Evolutionary conservation across 2,888 invertebrate genomes (phyloP).

Genomic region (Scaptomyza tumidula): DNA sequence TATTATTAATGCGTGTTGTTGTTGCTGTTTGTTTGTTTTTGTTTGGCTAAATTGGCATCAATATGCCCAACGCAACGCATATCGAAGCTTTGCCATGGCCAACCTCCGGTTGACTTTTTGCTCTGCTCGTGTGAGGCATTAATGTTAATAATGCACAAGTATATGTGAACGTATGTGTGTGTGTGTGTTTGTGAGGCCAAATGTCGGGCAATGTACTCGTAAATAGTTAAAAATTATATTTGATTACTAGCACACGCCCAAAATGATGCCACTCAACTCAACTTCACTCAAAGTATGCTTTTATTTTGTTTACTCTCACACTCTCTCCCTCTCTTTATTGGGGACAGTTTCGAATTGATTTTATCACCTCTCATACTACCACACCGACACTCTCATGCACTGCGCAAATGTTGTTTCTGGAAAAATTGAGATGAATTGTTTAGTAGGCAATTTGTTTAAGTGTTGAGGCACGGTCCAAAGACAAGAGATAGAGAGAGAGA

Average conservation of each 20-base stretch:
- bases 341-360: conserved; percentile 62
- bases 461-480: conserved; percentile 40
- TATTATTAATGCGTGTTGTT: conserved; percentile 64
- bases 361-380: conserved; percentile 17
- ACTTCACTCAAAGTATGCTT: background rate
- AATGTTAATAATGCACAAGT: conserved; percentile 69
- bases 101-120: conserved; percentile 32
- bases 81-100: conserved; percentile 35
- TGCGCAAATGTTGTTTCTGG: conserved; percentile 26
- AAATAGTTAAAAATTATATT: conserved; percentile 81
- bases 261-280: conserved; percentile 22
- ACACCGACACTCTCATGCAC: background rate
- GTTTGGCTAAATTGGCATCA: conserved; percentile 58
- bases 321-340: background rate
- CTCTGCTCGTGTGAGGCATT: conserved; percentile 64
- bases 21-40: conserved; percentile 35
- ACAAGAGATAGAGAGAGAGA: background rate
- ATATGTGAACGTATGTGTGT: conserved; percentile 14
- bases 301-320: background rate
- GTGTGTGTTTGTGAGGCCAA: conserved; percentile 24
- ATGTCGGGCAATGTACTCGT: conserved; percentile 69
- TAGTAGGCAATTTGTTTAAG: conserved; percentile 74
- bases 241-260: conserved; percentile 58
- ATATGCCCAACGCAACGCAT: conserved; percentile 42
- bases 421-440: conserved; percentile 74